Evolutionary conservation across 1,140 invertebrate genomes (phyloP), one percentile per base, ranked within the genome.

Genomic region (Zaprionus kolodkinae): DNA sequence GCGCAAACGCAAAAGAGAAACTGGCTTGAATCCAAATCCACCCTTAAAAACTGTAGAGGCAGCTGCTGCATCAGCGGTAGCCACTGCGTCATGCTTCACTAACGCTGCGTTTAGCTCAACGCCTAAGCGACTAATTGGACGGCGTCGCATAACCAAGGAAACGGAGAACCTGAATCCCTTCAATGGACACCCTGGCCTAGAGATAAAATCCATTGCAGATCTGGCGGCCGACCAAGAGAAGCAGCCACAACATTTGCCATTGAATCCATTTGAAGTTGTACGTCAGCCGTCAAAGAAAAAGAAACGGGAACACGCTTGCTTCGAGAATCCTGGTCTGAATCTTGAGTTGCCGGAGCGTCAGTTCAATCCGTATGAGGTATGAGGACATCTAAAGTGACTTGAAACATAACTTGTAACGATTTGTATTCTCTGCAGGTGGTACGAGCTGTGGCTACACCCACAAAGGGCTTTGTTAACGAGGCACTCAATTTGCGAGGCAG

Each of bases 311-410:
- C 78, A 79, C 9, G 83, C 81, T 27, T 93, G 92, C 62, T 93
- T 93, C 30, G 90, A 89, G 66, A 93, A 93, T 86, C 87, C 87
- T 15, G 92, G 81, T 13, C 69, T 93, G 3, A 92, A 93, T 78
- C 63, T 93, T 0, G 86, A 92, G 35, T 48, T 91, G 27, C 92
- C 92, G 9, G 92, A 93, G 57, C 89, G 82, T 36, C 84, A 91
- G 48, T 91, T 92, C 21, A 93, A 93, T 88, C 92, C 92, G 0
- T 93, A 85, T 57, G 92, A 93, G 82, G 91, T 92, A 50, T 12
- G 9, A 12, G 12, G 21, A 21, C 0, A 10, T 1, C 15, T 36
- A 13, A 3, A 17, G 15, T 12, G 10, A 12, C 10, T 50, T 21
- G 6, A 9, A 12, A 5, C 15, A 12, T 5, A 50, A 21, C 3